Evolutionary conservation across 2,888 invertebrate genomes (phyloP), one percentile per base, ranked within the genome.

Genomic region (Allophyes oxyacanthae): DNA sequence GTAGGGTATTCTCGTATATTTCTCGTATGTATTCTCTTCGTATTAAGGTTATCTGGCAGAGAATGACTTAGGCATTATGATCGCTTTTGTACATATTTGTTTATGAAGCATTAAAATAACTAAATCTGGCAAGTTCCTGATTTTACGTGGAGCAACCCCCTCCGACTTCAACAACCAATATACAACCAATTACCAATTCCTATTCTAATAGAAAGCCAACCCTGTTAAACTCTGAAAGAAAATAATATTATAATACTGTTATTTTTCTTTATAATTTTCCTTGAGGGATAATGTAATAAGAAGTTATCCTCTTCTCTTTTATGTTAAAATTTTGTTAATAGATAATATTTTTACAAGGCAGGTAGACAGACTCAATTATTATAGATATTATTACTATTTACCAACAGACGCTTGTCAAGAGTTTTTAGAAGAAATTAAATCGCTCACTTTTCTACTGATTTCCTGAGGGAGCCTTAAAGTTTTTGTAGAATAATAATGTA

Each of bases 401-500:
- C 43, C 36, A 45, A 32, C 30, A 51, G 45, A 20, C 20, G 15
- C 46, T 43, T 64, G 50, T 61, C 51, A 64, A 51, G 40, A 48
- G 36, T 55, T 53, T 54, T 50, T 46, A 14, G 34, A 40, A 56
- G 34, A 50, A 70, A 49, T 45, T 43, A 56, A 37, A 52, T 61
- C 30, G 20, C 13, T 43, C 15, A 15, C 37, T 44, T 50, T 70
- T 51, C 40, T 56, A 20, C 44, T 53, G 46, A 70, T 71, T 71
- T 71, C 61, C 71, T 53, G 40, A 10, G 71, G 61, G 71, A 61
- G 45, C 11, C 6, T 20, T 61, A 50, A 46, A 63, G 28, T 20
- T 55, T 69, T 63, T 63, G 45, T 58, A 64, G 52, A 36, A 63
- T 69, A 45, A 58, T 63, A 62, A 56, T 26, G 43, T 36, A 30